Evolutionary conservation across 2,113 vertebrate genomes (phyloP).

Genomic region (Rhinopomastus cyanomelas): DNA sequence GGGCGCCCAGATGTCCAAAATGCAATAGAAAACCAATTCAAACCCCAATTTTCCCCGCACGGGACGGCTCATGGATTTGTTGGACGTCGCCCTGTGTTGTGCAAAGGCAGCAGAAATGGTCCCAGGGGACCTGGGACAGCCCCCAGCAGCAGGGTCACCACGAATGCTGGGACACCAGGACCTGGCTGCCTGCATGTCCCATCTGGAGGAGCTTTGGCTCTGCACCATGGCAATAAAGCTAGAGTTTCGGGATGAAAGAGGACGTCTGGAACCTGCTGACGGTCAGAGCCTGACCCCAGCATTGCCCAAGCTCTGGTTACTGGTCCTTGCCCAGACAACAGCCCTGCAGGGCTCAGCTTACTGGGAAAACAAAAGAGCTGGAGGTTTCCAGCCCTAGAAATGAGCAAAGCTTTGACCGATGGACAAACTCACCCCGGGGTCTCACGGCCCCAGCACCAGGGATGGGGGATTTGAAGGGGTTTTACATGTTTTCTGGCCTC

Average conservation of each 20-base stretch:
- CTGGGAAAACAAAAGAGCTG: neutral
- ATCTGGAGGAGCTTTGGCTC: neutral
- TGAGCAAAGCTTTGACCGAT: neutral
- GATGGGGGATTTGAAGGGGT: neutral
- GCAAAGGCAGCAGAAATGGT: neutral
- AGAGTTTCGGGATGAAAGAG: neutral
- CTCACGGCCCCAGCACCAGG: rapidly evolving
- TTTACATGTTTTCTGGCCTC: neutral
- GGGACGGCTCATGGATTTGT: neutral
- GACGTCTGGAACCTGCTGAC: neutral
- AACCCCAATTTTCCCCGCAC: rapidly evolving
- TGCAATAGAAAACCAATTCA: neutral
- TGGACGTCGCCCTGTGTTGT: neutral
- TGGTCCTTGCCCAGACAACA: neutral
- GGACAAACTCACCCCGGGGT: rapidly evolving
- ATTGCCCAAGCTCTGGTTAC: slow-evolving; percentile 2
- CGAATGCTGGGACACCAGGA: rapidly evolving
- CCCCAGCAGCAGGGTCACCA: rapidly evolving
- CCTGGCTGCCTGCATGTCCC: rapidly evolving
- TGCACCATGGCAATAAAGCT: neutral
- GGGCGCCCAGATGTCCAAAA: neutral
- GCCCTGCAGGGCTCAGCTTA: neutral
- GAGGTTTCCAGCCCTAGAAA: neutral
- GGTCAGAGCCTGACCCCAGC: neutral
- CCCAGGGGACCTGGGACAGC: neutral